Conservation (phyloP, 2,113 vertebrate genomes). For the Hypomesus transpacificus region DNA sequence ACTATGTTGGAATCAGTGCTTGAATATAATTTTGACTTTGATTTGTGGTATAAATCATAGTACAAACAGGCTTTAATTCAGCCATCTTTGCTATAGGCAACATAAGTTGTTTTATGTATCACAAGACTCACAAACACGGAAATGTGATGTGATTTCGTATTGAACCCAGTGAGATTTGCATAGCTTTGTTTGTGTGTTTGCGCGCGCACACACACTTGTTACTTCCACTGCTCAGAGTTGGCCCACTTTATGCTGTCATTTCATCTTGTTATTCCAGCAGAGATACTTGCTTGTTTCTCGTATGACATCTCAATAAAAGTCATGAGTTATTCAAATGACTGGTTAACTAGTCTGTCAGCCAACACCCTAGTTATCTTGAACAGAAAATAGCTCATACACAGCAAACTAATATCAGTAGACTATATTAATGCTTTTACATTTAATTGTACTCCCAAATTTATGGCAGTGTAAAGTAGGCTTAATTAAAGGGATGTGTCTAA, state of each 20-base stretch:
- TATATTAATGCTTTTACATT: neutral
- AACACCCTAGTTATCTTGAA: neutral
- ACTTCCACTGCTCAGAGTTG: too few species aligned
- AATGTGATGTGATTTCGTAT: too few species aligned
- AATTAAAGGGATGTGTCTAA: neutral
- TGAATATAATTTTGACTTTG: neutral
- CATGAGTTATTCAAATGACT: neutral
- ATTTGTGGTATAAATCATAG: neutral
- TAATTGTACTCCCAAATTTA: neutral
- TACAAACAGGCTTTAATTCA: too few species aligned
- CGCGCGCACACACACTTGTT: too few species aligned
- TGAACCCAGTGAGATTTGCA: too few species aligned
- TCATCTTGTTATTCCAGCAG: neutral
- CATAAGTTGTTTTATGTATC: too few species aligned
- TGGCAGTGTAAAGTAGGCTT: neutral
- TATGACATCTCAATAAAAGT: neutral
- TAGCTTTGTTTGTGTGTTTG: too few species aligned
- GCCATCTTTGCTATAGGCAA: too few species aligned
- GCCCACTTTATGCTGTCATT: neutral
- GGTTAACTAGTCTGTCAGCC: neutral
- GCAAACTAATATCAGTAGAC: neutral
- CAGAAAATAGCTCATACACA: neutral
- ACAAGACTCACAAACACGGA: too few species aligned
- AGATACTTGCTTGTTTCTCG: neutral
- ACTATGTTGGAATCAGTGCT: neutral